Percentiles rank a stretch among this genome's conserved stretches.
Evolutionary conservation across 2,888 invertebrate genomes (phyloP).

Genomic region (Hedychridium roseum): DNA sequence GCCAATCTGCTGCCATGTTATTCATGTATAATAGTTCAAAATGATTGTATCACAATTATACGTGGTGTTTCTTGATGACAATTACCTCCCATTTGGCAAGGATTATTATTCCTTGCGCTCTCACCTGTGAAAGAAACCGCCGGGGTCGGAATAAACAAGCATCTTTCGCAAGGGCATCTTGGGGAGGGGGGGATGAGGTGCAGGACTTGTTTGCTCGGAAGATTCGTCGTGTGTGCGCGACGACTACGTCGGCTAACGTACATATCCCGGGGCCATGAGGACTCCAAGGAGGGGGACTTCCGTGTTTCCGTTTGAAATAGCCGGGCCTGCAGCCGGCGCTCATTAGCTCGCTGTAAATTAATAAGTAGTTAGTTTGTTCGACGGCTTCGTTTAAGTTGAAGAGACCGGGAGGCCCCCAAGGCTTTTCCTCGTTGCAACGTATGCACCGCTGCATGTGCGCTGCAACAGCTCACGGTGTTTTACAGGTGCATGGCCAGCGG

Average conservation of each 20-base stretch:
- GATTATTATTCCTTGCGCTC: no score
- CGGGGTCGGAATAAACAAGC: no score
- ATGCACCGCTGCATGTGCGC: background rate
- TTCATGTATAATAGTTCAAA: no score
- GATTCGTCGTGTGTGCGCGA: no score
- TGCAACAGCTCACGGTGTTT: conserved; percentile 3
- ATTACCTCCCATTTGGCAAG: no score
- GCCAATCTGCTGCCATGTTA: no score
- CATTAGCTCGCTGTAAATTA: conserved; percentile 37
- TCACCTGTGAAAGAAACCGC: no score
- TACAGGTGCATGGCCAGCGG: conserved; percentile 20
- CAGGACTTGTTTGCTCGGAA: no score
- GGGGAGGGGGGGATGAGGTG: no score
- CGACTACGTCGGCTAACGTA: background rate
- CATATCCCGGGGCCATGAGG: background rate
- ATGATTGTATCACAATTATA: no score
- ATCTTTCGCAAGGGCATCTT: no score
- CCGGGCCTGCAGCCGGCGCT: conserved; percentile 9
- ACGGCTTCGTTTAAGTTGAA: conserved; percentile 28
- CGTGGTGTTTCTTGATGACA: no score
- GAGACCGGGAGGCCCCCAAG: conserved; percentile 1
- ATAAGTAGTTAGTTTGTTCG: conserved; percentile 32
- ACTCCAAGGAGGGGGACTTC: background rate
- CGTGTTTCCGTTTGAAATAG: background rate
- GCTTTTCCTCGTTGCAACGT: background rate